Base-by-base conservation (phyloP, 2,888 invertebrate species). In the Pterostichus niger region DNA sequence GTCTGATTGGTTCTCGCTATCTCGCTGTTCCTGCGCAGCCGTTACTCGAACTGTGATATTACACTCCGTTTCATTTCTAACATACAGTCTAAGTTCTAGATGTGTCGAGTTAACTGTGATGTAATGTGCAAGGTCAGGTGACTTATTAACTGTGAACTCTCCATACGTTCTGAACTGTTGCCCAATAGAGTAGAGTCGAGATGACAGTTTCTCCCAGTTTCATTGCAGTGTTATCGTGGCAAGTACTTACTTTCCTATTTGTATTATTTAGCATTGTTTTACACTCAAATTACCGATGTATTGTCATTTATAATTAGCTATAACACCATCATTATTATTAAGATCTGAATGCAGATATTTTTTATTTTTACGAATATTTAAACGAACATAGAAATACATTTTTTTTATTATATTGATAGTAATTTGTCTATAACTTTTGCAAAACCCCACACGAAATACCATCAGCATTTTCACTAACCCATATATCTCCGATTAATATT, bases 41-140 rank as follows among this genome's bases (percentile, higher is more conserved):
- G 64, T 76, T 59, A 82, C 64, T 82, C 76, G 76, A 77, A 82
- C 82, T 82, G 82, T 82, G 82, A 82, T 82, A 82, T 82, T 82
- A 82, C 76, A 82, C 76, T 77, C 82, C 82, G 82, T 82, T 82
- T 82, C 73, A 46, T 82, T 82, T 80, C 17, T 49, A 71, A 81
- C 15, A 56, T 40, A 71, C 61, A 64, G 73, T 64, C 24, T 82
- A 49, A 82, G 75, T 82, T 82, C 49, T 82, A 82, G 64, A 82
- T 76, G 75, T 82, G 75, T 82, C 82, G 75, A 82, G 82, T 82
- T 59, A 77, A 82, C 82, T 82, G 82, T 82, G 76, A 82, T 76
- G 82, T 59, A 64, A 64, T 76, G 73, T 76, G 82, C 82, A 61
- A 82, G 82, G 76, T 82, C 82, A 82, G 82, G 82, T 82, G 82